A percentile compares a stretch with the other conserved stretches of the same genome.
These are phyloP conservation scores for Synergus itoensis DNA, from an alignment of 2,888 invertebrate species.

Conservation along the genomic window DNA sequence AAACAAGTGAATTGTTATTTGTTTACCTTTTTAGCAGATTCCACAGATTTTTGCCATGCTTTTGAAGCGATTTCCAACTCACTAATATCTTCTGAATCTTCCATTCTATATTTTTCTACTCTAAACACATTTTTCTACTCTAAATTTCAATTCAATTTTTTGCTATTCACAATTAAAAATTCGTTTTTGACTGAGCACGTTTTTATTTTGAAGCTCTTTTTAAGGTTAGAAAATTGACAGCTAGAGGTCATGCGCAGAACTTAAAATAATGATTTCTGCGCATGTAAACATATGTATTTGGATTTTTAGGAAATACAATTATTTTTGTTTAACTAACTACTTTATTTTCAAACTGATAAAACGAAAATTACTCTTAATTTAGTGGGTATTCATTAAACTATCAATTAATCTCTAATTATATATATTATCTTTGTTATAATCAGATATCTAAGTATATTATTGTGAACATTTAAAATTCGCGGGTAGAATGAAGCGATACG, in stretches of 20 bases:
- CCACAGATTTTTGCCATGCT: conserved; percentile 66
- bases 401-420: too few species aligned
- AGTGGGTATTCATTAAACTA: too few species aligned
- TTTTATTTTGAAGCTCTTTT: not conserved
- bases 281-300: too few species aligned
- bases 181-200: not conserved
- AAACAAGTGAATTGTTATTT: not conserved
- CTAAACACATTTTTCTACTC: too few species aligned
- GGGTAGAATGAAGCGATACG: too few species aligned
- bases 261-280: not conserved
- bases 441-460: too few species aligned
- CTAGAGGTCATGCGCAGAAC: not conserved
- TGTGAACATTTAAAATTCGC: too few species aligned
- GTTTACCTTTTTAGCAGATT: conserved; percentile 65
- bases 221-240: not conserved
- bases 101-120: conserved; percentile 51
- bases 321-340: too few species aligned
- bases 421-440: too few species aligned
- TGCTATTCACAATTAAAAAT: not conserved
- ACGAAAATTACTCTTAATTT: too few species aligned
- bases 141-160: not conserved
- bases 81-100: conserved; percentile 60
- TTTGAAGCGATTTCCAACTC: conserved; percentile 66
- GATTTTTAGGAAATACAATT: too few species aligned
- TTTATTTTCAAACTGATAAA: too few species aligned